phyloP scores from a whole-genome alignment of 1,140 invertebrate genomes.

The Platyura marginata region DNA sequence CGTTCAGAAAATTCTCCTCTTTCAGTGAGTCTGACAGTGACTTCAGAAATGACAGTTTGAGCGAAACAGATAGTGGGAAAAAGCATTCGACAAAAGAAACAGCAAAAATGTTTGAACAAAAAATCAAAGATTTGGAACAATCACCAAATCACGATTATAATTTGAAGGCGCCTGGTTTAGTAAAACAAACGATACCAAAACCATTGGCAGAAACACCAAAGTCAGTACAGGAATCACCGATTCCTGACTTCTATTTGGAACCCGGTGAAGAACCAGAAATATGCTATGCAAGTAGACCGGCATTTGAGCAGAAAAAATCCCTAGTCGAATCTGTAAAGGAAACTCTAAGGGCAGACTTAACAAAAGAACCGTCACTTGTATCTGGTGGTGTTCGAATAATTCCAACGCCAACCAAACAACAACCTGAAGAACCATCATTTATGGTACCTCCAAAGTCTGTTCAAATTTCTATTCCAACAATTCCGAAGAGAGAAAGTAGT shows the following conservation, averaged over 20 bases:
- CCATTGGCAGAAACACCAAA: conserved; percentile 24
- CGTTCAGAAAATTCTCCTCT: neutral
- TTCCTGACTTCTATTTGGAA: conserved; percentile 29
- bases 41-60: neutral
- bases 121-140: conserved; percentile 19
- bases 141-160: conserved; percentile 20
- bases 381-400: conserved; percentile 30
- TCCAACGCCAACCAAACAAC: conserved; percentile 17
- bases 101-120: conserved; percentile 25
- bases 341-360: conserved; percentile 31
- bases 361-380: conserved; percentile 28
- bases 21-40: neutral
- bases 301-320: conserved; percentile 24
- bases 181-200: conserved; percentile 13
- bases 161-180: conserved; percentile 30
- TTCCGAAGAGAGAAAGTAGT: neutral
- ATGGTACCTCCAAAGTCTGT: no score
- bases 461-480: neutral
- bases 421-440: neutral
- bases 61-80: neutral
- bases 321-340: conserved; percentile 38
- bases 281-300: conserved; percentile 28
- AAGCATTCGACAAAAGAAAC: conserved; percentile 11
- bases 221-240: conserved; percentile 4
- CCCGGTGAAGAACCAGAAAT: conserved; percentile 46